Percentiles rank a stretch among this genome's conserved stretches.
These are phyloP conservation scores for Geodia barretti DNA, from an alignment of 37 sponge, comb jelly and placozoan genomes.

Conservation along the genomic window DNA sequence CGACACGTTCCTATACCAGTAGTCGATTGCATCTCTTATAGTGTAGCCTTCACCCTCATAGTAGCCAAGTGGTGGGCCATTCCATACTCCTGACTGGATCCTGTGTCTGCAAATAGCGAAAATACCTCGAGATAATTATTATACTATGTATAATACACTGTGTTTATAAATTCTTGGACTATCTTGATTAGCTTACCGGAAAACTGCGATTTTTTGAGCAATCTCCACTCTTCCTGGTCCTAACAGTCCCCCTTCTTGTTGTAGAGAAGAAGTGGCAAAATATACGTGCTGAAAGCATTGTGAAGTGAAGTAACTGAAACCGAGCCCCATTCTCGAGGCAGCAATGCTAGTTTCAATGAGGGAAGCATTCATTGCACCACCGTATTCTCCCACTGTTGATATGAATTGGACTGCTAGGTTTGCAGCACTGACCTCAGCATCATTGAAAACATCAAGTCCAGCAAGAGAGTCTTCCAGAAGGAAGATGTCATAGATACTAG, in stretches of 20 bases:
- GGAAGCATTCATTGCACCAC: slow-evolving; percentile 70
- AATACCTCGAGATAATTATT: no score
- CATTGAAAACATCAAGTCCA: neutral
- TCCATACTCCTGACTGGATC: neutral
- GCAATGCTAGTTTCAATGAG: slow-evolving; percentile 3
- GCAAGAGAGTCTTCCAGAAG: slow-evolving; percentile 48
- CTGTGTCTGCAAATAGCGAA: neutral
- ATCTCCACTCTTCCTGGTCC: neutral
- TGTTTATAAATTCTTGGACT: no score
- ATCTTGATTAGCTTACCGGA: neutral
- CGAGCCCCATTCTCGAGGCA: neutral
- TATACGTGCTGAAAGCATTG: slow-evolving; percentile 68
- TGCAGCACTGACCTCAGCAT: neutral
- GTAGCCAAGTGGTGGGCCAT: neutral
- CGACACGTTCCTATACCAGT: slow-evolving; percentile 8
- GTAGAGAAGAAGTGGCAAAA: slow-evolving; percentile 53
- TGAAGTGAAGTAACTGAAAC: neutral
- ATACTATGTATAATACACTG: no score
- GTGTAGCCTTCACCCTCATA: neutral
- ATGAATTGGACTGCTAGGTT: neutral
- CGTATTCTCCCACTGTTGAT: slow-evolving; percentile 44
- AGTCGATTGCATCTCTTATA: slow-evolving; percentile 37
- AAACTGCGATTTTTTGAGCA: neutral
- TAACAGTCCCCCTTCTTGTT: slow-evolving; percentile 37
- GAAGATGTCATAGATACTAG: slow-evolving; percentile 76